Base-by-base conservation (phyloP, 2,113 vertebrate genomes). In the Aythya baeri region DNA sequence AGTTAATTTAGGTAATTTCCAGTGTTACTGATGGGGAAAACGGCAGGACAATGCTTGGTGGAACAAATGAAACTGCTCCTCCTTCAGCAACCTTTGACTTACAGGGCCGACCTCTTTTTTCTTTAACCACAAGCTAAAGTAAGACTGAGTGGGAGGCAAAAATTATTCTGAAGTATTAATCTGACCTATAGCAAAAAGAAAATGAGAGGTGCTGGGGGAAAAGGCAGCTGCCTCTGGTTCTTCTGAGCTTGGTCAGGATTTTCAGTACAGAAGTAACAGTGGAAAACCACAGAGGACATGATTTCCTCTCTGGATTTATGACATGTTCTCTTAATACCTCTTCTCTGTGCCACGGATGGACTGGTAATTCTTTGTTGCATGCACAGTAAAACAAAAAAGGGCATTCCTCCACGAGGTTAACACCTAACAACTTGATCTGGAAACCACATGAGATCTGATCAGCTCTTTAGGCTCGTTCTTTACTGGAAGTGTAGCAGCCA, bases 1-100 rank as follows among this genome's bases (percentile, higher is more conserved):
- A 77, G 61, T 7, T 46, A 8, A 83, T 34, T 29, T 72, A 63
- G 34, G 50, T 55, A 67, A 81, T 79, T 93, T 88, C 67, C 52
- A 83, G 29, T 67, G 29, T n/a, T 79, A 57, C 20, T 52, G 36
- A 89, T 67, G 31, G 38, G 71, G 82, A 88, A 86, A 20, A 59
- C 43, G 41, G 61, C 61, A 77, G 65, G 79, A 82, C 57, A 84
- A 50, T 8, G 9, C 78, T 73, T 65, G n/a, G 25, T 46, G 79
- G 83, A 90, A 94, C 75, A 82, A 90, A 88, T 84, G 20, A 94
- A 96, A 88, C 59, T 18, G 68, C 6, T 74, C 50, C 85, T 84
- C 44, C 44, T 90, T 94, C 5, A 3, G 34, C 65, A 3, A 44
- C 65, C 66, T 92, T 84, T 77, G 38, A 74, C 68, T 85, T 81